Base-by-base conservation (phyloP, 2,888 invertebrate species). In the Nymphalis urticae region DNA sequence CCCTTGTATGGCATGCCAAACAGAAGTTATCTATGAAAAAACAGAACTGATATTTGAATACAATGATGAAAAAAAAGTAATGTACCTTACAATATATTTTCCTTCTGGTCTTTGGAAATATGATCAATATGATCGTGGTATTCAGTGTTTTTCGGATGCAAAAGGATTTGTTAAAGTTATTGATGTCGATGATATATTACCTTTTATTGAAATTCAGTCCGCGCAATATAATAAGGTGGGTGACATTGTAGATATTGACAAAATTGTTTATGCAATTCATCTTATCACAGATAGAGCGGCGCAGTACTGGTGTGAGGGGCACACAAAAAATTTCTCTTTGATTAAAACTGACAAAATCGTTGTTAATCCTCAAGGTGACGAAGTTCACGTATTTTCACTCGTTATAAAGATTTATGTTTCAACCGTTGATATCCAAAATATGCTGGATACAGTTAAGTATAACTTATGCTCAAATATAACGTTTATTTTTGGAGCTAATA, bases 281-380 rank as follows among this genome's bases (percentile, higher is more conserved):
- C 80, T 94, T 1, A 85, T 93, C 54, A 89, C 86, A 2, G 86
- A 94, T 54, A 88, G 91, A 69, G 92, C 94, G 0, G 95, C 95
- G 1, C 90, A 94, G 73, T 95, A 95, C 79, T 95, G 95, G 95
- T 95, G 95, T 79, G 94, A 94, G 82, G 94, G 94, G 0, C 94
- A 94, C 75, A 89, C 93, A 6, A 85, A 85, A 67, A 86, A 93
- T 70, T 93, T 94, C 76, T 82, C 90, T n/a, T 78, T 93, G 24
- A 80, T 94, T 21, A 76, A 81, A 66, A 93, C 94, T 0, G 82
- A 92, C 16, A 93, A 84, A 79, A 82, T 95, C 42, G 81, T 94
- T 32, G 94, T 94, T 0, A 90, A 89, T 69, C 88, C 90, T 24
- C 84, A 80, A 75, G 85, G 86, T 5, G 81, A 85, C 53, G 78